phyloP scores from a whole-genome alignment of 2,797 vertebrate species.

The Agapornis canus region DNA sequence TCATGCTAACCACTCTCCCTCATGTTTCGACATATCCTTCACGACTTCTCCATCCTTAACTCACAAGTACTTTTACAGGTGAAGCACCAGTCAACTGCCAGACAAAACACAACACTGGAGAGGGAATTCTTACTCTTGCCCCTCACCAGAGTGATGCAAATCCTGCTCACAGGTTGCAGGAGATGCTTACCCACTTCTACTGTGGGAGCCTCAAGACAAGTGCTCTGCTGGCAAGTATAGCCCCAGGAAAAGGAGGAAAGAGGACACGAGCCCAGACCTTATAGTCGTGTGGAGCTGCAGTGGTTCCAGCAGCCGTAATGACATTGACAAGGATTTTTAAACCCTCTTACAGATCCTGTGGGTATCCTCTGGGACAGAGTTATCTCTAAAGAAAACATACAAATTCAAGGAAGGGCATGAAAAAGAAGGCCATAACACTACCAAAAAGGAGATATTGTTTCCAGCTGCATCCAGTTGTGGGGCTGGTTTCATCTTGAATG shows the following conservation, averaged over 20 bases:
- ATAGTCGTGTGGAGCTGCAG: not conserved
- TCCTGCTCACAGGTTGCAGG: accelerated
- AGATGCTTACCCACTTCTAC: not conserved
- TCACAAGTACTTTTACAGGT: not conserved
- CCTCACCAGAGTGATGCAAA: not conserved
- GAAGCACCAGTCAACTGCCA: not conserved
- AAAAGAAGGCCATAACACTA: not conserved
- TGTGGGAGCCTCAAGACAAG: not conserved
- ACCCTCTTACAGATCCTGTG: not conserved
- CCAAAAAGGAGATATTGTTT: not conserved
- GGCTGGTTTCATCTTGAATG: not conserved
- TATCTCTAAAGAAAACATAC: not conserved
- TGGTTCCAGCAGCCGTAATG: not conserved
- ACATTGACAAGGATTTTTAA: not conserved
- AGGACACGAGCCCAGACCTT: not conserved
- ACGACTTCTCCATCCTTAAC: not conserved
- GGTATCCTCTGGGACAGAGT: too few relatives aligned
- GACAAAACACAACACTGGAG: not conserved
- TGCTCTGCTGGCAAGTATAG: not conserved
- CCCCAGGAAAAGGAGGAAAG: not conserved
- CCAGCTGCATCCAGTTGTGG: not conserved
- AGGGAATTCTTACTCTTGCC: not conserved
- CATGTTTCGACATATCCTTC: not conserved
- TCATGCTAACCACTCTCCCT: not conserved
- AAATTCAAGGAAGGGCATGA: not conserved